Evolutionary conservation across 1,140 invertebrate species (phyloP), one percentile per base, ranked within the genome.

Genomic region (Drosophila athabasca): DNA sequence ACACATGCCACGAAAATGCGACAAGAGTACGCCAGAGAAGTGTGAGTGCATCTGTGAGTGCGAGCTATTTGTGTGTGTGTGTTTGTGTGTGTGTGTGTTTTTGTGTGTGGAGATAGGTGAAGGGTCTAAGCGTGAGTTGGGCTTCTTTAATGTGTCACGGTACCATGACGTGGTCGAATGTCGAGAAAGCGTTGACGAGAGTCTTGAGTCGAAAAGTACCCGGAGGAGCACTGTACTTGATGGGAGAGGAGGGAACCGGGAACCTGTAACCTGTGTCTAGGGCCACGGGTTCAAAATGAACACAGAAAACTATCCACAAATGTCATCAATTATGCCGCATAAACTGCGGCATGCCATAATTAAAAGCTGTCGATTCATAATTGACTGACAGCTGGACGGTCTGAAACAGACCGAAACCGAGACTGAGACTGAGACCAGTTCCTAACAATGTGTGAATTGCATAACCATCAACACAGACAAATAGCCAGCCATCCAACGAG

Each of bases 291-390:
- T 9, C 8, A 39, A 13, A 35, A 11, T 35, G 3, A 35, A 35
- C 31, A 35, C 29, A 31, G 7, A 35, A 35, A 35, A 13, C 66
- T 52, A 55, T 75, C 35, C 11, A 62, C 49, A 78, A 75, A 76
- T 87, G 78, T 82, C 81, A 81, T 85, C 73, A 85, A 85, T 87
- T 87, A 85, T 81, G 58, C 44, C 57, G 59, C 46, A 76, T 60
- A 67, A 77, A 64, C 64, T 62, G 61, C 49, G 64, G 44, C 17
- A 19, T 19, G 17, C 49, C 51, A 76, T 79, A 88, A 87, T 87
- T 88, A 88, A 88, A 87, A 73, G 76, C 83, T 76, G 83, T 88
- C 83, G 79, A 79, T 73, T 76, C 61, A 88, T 88, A 88, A 87
- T 79, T 82, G 83, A 69, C 62, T 52, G 65, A 52, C 71, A 17